Evolutionary conservation across 2,113 vertebrate genomes (phyloP), one percentile per base, ranked within the genome.

Genomic region (Oxyura jamaicensis): DNA sequence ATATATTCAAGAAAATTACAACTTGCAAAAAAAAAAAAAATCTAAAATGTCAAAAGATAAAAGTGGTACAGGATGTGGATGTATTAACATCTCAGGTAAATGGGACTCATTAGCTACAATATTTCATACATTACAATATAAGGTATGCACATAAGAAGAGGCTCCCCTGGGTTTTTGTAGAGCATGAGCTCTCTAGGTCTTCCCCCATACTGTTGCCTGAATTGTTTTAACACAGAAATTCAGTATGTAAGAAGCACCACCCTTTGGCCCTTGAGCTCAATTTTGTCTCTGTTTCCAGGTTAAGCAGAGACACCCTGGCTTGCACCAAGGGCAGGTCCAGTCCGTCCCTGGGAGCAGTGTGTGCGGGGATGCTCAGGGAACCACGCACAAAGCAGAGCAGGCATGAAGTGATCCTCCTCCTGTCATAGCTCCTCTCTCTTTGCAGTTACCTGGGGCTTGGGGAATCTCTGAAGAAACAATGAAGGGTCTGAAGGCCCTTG

Each of bases 21-120:
- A 2, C 62, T 93, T 86, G 91, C 63, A 87, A 91, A 33, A 77
- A 79, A 82, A 87, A 91, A 33, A 76, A 79, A 84, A 42, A 46
- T 92, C 8, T 94, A 79, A 95, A 93, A 80, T 59, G 86, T 95
- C 93, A 92, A 89, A 97, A 94, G 92, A 93, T 59, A 76, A 92
- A 93, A 95, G 89, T 85, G 67, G 46, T 86, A 93, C 88, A 95
- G 92, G 96, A 96, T 95, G 88, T 96, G 88, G 95, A 97, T 94
- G 31, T 95, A 87, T 95, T 95, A 96, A 94, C 74, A 87, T 76
- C 89, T 85, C 78, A 80, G 84, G 78, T 89, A 96, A 92, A 84
- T 95, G 92, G 95, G 59, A 71, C 86, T 97, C 83, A 93, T 94
- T 94, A 96, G 81, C 84, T 92, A 92, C 84, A 95, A 92, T 96